phyloP scores from a whole-genome alignment of 2,888 invertebrate genomes.

The Ichneumoninae sp. region DNA sequence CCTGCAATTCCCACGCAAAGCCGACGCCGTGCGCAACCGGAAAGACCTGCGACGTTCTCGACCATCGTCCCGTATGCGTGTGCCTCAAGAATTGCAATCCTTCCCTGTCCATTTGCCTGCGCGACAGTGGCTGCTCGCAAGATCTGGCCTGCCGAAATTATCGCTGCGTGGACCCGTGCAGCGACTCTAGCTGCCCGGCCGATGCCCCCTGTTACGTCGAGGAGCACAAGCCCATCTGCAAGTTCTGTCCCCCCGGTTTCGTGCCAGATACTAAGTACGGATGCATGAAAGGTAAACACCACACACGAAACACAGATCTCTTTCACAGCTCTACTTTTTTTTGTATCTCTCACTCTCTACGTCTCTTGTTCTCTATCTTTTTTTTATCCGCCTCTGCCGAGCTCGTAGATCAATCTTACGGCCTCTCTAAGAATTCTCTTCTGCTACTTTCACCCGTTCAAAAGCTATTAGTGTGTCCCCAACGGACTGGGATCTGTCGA shows the following conservation, averaged over 20 bases:
- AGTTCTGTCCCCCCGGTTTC: constrained; percentile 97
- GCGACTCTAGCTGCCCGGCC: constrained; percentile 92
- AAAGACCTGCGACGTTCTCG: constrained; percentile 94
- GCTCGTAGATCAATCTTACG: constrained; percentile 1
- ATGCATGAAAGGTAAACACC: constrained; percentile 97
- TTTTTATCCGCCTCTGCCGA: neutral
- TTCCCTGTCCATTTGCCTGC: constrained; percentile 93
- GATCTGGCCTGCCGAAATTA: constrained; percentile 94
- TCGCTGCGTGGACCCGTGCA: constrained; percentile 96
- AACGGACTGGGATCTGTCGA: neutral
- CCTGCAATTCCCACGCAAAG: constrained; percentile 89
- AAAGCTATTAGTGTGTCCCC: neutral
- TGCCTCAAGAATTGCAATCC: constrained; percentile 95
- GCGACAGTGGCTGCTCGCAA: constrained; percentile 94
- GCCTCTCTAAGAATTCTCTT: constrained; percentile 1
- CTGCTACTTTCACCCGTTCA: neutral
- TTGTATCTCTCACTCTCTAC: constrained; percentile 11
- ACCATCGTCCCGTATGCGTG: constrained; percentile 94
- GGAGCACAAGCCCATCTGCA: constrained; percentile 97
- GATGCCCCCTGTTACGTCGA: constrained; percentile 96
- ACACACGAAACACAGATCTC: constrained; percentile 77
- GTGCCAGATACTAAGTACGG: constrained; percentile 96
- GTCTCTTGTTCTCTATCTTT: neutral
- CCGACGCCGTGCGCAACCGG: constrained; percentile 90
- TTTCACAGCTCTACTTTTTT: constrained; percentile 49